Evolutionary conservation across 1,140 invertebrate species (phyloP).

Genomic region (Drosophila pachea): DNA sequence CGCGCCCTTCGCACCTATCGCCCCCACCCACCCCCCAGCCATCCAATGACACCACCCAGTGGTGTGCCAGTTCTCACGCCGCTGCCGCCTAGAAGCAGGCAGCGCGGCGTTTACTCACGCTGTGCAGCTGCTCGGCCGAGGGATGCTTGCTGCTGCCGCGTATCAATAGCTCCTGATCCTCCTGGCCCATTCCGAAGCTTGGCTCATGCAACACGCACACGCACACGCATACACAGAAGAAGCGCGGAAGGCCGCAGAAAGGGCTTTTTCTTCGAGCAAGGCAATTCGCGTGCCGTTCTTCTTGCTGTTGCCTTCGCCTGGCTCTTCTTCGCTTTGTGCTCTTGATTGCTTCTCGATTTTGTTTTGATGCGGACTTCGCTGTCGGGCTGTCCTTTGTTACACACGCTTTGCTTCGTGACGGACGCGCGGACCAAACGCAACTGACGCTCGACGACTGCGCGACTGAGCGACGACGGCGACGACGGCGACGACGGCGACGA

Average conservation of each 20-base stretch:
- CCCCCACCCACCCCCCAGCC: no score
- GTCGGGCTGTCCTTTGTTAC: slow-evolving; percentile 13
- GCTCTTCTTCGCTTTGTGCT: neutral
- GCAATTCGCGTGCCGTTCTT: neutral
- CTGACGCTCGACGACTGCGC: slow-evolving; percentile 43
- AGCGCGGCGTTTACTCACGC: slow-evolving; percentile 62
- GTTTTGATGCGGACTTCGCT: neutral
- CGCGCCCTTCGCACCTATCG: no score
- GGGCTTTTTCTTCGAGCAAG: neutral
- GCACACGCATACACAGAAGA: slow-evolving; percentile 20
- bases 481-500: slow-evolving; percentile 15
- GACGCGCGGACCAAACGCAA: slow-evolving; percentile 72
- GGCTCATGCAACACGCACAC: neutral
- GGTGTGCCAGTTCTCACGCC: no score
- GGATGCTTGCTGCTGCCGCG: slow-evolving; percentile 66
- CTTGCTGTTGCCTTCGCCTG: neutral
- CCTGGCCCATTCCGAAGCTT: slow-evolving; percentile 61
- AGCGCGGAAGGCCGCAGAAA: neutral
- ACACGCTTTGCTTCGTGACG: slow-evolving; percentile 51
- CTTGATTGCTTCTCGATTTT: slow-evolving; percentile 2
- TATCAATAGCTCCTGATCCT: slow-evolving; percentile 74
- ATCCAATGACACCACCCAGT: no score
- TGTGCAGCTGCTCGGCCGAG: slow-evolving; percentile 70
- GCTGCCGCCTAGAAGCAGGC: no score
- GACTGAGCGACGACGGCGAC: slow-evolving; percentile 16